phyloP scores from a whole-genome alignment of 2,797 vertebrate genomes.

The Falco peregrinus region DNA sequence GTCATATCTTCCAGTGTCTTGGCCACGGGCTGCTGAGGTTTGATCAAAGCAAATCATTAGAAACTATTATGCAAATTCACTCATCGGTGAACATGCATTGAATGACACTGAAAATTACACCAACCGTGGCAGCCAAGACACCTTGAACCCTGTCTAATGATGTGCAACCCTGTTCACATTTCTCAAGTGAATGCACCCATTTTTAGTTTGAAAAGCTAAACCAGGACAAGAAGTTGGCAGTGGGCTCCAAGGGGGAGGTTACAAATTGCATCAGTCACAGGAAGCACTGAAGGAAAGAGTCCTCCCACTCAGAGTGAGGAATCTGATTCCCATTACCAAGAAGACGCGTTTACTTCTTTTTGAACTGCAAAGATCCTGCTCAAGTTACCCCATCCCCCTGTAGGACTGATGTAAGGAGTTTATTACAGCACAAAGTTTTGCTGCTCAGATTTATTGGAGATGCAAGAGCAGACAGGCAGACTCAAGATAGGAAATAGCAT shows the following conservation, averaged over 20 bases:
- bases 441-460: background rate
- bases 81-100: background rate
- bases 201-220: constrained; percentile 21
- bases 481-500: constrained; percentile 22
- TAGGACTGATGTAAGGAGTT: background rate
- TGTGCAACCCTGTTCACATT: background rate
- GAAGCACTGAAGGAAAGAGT: background rate
- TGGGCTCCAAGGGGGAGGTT: background rate
- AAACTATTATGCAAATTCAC: constrained; percentile 17
- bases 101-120: background rate
- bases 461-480: constrained; percentile 25
- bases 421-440: background rate
- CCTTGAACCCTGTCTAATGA: background rate
- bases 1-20: background rate
- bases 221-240: background rate
- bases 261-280: background rate
- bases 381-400: background rate
- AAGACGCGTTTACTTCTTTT: background rate
- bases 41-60: background rate
- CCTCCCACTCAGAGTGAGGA: background rate
- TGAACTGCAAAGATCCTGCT: background rate
- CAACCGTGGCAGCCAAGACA: background rate
- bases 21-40: background rate
- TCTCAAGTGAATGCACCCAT: constrained; percentile 1
- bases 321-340: constrained; percentile 1